Base-by-base conservation (phyloP, 2,888 invertebrate species). In the Zonitis immaculata region DNA sequence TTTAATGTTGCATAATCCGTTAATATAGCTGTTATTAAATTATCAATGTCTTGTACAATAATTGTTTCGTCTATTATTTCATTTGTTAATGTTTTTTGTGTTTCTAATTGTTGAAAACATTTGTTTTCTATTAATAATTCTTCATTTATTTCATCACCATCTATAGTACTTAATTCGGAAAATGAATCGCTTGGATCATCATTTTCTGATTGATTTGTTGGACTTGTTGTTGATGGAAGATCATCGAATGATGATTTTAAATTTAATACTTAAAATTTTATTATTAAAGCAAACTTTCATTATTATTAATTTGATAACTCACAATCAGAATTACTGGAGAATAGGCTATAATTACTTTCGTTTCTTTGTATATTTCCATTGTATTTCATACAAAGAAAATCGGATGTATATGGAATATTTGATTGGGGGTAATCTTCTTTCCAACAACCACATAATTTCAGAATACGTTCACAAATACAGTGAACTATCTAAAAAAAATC, bases 401-500 rank as follows among this genome's bases (percentile, higher is more conserved):
- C 78, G 54, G 80, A 78, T 51, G 84, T 83, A 64, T 83, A 83
- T 0, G 86, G 80, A 2, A 78, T 72, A 66, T 77, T 82, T 16
- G 78, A 76, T 18, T 81, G 73, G 14, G 78, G 72, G 63, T 81
- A 80, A 69, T 82, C 80, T 62, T 80, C 79, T n/a, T 79, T 78
- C 51, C 80, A 79, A 64, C 85, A 84, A 1, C 84, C 84, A 62
- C 86, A 85, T 3, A 90, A 75, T 66, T 85, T 82, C 14, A 91
- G 79, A 25, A 91, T 82, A 35, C 89, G 80, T 71, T 91, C 90
- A 68, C 90, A 90, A 50, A 89, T 79, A 58, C 83, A 79, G 75
- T 87, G 89, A n/a, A 91, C 76, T 62, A 91, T 82, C 89, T 90
- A 75, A 9, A 75, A 73, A 55, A 16, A n/a, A n/a, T n/a, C n/a